A percentile compares a stretch with the other conserved stretches of the same genome.
phyloP scores from a whole-genome alignment of 2,113 vertebrate genomes.

The Carassius auratus region DNA sequence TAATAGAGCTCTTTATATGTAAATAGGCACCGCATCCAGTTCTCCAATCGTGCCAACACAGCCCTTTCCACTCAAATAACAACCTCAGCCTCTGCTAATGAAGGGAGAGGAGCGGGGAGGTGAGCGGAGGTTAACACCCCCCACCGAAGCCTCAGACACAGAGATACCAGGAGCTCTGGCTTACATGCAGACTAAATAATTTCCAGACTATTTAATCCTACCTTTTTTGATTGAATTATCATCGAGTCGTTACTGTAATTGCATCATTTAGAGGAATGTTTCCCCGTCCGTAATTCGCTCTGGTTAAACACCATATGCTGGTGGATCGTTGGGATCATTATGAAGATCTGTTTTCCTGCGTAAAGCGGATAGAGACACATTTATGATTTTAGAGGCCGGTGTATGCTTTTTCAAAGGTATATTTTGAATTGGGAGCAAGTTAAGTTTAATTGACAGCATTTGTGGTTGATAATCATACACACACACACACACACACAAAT shows the following conservation, averaged over 20 bases:
- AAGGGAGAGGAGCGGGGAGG: conserved; percentile 27
- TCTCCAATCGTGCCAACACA: conserved; percentile 79
- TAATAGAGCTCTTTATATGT: conserved; percentile 98
- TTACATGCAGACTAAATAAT: conserved; percentile 83
- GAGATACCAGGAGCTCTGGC: conserved; percentile 26
- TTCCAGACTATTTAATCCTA: conserved; percentile 92
- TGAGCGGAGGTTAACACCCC: conserved; percentile 30
- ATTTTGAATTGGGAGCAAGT: not conserved
- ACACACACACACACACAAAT: not conserved
- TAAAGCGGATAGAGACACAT: not conserved
- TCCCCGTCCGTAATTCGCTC: conserved; percentile 91
- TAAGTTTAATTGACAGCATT: not conserved
- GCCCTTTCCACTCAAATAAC: conserved; percentile 54
- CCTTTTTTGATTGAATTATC: conserved; percentile 85
- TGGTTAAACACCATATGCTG: conserved; percentile 87
- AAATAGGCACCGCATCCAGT: conserved; percentile 90
- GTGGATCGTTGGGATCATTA: conserved; percentile 57
- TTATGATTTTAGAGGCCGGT: conserved; percentile 33
- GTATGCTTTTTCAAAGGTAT: conserved; percentile 51
- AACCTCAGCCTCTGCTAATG: conserved; percentile 9
- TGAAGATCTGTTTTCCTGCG: conserved; percentile 28
- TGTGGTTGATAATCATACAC: not conserved
- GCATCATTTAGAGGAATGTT: conserved; percentile 88
- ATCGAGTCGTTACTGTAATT: conserved; percentile 91
- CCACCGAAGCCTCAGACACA: conserved; percentile 27